Evolutionary conservation across 1,140 invertebrate genomes (phyloP).

Genomic region (Mesaphorura yosii): DNA sequence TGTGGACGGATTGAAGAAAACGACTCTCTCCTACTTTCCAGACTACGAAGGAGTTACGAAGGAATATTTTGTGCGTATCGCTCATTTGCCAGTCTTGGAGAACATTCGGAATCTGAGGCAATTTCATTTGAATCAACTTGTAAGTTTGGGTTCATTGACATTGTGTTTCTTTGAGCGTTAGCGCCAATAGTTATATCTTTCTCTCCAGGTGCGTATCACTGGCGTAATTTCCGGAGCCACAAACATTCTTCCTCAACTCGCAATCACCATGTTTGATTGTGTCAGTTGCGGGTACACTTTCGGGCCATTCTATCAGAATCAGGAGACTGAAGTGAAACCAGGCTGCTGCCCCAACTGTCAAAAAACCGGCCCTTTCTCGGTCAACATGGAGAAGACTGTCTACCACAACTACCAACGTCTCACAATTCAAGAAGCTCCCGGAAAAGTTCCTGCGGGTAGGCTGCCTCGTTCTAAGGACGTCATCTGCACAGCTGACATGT

Average conservation of each 20-base stretch:
- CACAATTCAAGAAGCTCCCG: conserved; percentile 92
- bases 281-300: conserved; percentile 87
- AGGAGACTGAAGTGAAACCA: conserved; percentile 87
- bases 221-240: conserved; percentile 95
- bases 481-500: conserved; percentile 86
- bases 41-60: conserved; percentile 87
- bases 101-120: conserved; percentile 90
- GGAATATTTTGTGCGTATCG: conserved; percentile 88
- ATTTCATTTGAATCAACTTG: conserved; percentile 87
- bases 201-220: conserved; percentile 52
- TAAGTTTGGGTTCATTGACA: conserved; percentile 34
- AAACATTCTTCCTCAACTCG: conserved; percentile 88
- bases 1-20: conserved; percentile 58
- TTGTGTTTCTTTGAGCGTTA: too few relatives aligned
- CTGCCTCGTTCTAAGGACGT: conserved; percentile 97
- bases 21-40: conserved; percentile 52
- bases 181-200: conserved; percentile 34
- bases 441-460: conserved; percentile 83
- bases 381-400: conserved; percentile 91
- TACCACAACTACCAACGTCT: conserved; percentile 98
- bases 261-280: conserved; percentile 95
- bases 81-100: conserved; percentile 89
- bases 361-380: conserved; percentile 82
- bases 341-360: conserved; percentile 97
- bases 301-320: conserved; percentile 89